Conservation (phyloP, 1,140 invertebrate genomes). For the Drosophila serrata region DNA sequence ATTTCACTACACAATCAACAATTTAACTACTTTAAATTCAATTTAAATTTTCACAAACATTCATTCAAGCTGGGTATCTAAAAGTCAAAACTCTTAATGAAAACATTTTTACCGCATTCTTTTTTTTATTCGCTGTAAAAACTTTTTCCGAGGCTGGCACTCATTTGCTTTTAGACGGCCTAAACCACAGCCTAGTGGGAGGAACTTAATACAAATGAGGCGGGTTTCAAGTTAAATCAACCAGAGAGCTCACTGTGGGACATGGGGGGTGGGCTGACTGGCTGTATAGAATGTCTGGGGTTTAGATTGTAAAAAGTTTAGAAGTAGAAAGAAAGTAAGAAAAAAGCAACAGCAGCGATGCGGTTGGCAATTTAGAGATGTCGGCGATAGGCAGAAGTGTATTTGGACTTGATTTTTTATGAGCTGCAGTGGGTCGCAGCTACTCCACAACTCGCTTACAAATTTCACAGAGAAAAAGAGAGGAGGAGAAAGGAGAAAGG, state of each 20-base stretch:
- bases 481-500: neutral
- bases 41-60: neutral
- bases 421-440: constrained; percentile 26
- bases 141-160: constrained; percentile 41
- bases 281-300: neutral
- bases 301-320: constrained; percentile 61
- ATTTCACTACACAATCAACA: too few species aligned
- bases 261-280: neutral
- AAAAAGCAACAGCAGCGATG: constrained; percentile 10
- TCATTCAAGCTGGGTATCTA: neutral
- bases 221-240: constrained; percentile 80
- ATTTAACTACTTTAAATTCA: too few species aligned
- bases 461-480: neutral
- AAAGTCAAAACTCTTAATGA: neutral
- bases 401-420: constrained; percentile 69
- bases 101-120: neutral
- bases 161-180: constrained; percentile 60
- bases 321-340: neutral
- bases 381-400: constrained; percentile 50
- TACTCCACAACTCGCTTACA: neutral
- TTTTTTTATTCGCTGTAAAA: constrained; percentile 10
- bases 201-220: constrained; percentile 80
- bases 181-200: constrained; percentile 45
- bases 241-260: constrained; percentile 31
- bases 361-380: constrained; percentile 27